Base-by-base conservation (phyloP, 2,113 vertebrate species). In the Amblyornis subalaris region DNA sequence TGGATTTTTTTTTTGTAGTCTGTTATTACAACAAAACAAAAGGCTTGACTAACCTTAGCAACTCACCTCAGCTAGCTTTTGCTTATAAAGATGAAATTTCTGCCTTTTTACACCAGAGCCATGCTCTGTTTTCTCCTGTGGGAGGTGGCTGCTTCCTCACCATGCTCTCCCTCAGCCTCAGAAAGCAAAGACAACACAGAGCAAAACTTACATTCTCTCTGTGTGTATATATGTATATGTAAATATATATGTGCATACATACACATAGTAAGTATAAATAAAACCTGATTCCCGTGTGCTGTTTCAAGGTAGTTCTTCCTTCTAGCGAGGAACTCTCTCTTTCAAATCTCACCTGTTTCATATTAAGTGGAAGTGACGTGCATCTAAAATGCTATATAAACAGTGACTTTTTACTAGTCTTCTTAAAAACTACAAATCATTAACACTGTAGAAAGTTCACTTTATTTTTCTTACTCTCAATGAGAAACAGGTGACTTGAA, bases 141-240 rank as follows among this genome's bases (percentile, higher is more conserved):
- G 36, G 28, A 74, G 8, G 29, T 61, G 17, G 6, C 48, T 90
- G 16, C 36, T 72, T 71, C 31, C 24, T 89, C 40, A 35, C 18
- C 1, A 0, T 64, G 17, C 14, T 92, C 14, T 72, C 26, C 14
- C 40, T 88, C 51, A 57, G 23, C 40, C 28, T 71, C 14, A 12
- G 44, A 80, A 85, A 67, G 20, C 4, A 0, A 60, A 64, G 15
- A 21, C 4, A 29, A 9, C 26, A 38, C 12, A 65, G 31, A 84
- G 50, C 36, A 57, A 65, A 77, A 23, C 4, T 45, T 36, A 11
- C 1, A 0, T 62, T 60, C 8, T 35, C 2, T 70, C 0, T 65
- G 0, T 58, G 6, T 91, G 9, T 42, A 3, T 15, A 10, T 60
- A 3, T 11, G 1, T 69, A 9, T 10, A 5, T 42, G 1, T 4